A percentile compares a stretch with the other conserved stretches of the same genome.
Conservation (phyloP, 2,797 vertebrate species). For the Manis javanica region DNA sequence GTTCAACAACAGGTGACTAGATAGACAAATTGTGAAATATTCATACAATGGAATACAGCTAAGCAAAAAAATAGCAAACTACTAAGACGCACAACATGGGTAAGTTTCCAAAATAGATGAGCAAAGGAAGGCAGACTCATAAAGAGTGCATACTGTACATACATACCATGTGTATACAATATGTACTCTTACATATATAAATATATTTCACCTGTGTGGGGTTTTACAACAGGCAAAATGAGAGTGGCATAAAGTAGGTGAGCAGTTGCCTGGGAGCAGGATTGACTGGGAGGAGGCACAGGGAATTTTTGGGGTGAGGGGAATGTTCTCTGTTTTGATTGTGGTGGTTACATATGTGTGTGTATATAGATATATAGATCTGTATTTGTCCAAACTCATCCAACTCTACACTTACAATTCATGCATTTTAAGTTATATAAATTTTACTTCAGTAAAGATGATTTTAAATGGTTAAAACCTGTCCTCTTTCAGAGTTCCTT, state of each 20-base stretch:
- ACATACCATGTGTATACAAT: neutral
- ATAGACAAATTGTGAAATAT: neutral
- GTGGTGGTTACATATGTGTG: neutral
- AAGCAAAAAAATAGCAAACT: neutral
- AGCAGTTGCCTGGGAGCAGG: neutral
- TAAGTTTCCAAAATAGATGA: neutral
- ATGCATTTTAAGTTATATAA: neutral
- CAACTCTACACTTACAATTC: neutral
- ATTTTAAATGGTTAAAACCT: neutral
- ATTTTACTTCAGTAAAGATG: neutral
- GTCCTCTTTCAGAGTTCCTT: neutral
- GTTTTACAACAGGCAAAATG: neutral
- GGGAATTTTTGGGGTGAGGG: neutral
- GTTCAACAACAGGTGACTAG: neutral
- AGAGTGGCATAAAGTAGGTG: neutral
- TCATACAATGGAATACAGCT: neutral
- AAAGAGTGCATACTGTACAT: rapidly evolving
- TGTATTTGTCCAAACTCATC: neutral
- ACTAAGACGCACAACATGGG: neutral
- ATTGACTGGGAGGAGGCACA: neutral
- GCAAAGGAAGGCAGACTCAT: neutral
- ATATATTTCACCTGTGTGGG: no score
- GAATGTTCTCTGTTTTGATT: neutral
- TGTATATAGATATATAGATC: neutral
- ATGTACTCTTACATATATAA: rapidly evolving